Conservation (phyloP, 2,797 vertebrate genomes). For the Enteromius argenteus region DNA sequence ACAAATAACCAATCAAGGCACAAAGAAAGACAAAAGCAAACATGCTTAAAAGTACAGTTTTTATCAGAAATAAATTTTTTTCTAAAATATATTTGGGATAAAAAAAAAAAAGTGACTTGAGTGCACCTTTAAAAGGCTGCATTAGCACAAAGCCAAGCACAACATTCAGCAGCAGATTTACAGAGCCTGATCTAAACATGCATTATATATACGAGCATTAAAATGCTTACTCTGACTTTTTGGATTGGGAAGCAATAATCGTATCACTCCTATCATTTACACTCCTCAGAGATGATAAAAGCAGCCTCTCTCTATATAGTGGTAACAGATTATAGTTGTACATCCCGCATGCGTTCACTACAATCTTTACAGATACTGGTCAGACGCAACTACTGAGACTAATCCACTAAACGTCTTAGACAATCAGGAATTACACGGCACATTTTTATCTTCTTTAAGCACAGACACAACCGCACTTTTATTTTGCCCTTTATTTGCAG, state of each 20-base stretch:
- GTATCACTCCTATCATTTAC: not conserved
- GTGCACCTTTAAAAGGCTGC: slow-evolving; percentile 20
- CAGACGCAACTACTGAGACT: not conserved
- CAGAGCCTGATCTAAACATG: not conserved
- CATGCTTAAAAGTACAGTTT: slow-evolving; percentile 1
- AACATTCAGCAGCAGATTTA: slow-evolving; percentile 11
- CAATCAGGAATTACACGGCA: slow-evolving; percentile 17
- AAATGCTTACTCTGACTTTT: not conserved
- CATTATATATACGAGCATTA: not conserved
- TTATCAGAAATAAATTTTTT: not conserved
- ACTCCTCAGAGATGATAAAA: not conserved
- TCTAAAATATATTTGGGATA: not conserved
- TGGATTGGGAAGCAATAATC: not conserved
- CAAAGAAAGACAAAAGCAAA: slow-evolving; percentile 3
- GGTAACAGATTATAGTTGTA: too few species aligned
- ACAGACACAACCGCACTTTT: slow-evolving; percentile 43
- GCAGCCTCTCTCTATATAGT: too few species aligned
- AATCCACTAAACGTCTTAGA: not conserved
- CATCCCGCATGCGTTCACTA: too few species aligned
- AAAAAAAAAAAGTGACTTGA: not conserved
- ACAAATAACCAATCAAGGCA: slow-evolving; percentile 20
- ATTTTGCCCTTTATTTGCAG: slow-evolving; percentile 55
- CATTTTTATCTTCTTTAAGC: slow-evolving; percentile 9
- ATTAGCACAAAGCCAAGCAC: slow-evolving; percentile 42
- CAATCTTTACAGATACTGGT: not conserved